Evolutionary conservation across 2,888 invertebrate genomes (phyloP).

Genomic region (Oscheius onirici): DNA sequence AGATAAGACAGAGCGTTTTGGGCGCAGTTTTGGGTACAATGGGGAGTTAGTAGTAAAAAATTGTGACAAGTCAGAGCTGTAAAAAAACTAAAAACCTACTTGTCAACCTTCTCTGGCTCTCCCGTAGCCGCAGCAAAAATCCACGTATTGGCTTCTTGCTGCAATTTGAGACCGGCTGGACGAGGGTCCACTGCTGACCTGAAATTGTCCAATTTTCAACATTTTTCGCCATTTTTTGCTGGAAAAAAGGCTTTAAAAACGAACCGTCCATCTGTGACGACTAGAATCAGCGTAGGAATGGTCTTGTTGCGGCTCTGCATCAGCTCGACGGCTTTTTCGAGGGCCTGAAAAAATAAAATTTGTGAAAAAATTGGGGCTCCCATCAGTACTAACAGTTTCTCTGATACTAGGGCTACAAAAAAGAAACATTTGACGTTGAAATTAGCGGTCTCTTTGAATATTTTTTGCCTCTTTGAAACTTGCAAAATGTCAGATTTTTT

Average conservation of each 20-base stretch:
- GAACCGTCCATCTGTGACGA: conserved; percentile 66
- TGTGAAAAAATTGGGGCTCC: conserved; percentile 1
- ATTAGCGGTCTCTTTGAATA: too few species aligned
- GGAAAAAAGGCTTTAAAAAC: neutral
- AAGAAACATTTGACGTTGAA: too few species aligned
- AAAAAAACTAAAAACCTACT: conserved; percentile 25
- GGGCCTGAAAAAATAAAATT: conserved; percentile 47
- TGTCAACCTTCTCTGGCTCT: conserved; percentile 63
- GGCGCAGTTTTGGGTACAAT: too few species aligned
- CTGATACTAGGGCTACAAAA: too few species aligned
- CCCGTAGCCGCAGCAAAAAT: conserved; percentile 69
- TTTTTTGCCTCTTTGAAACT: too few species aligned
- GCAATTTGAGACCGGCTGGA: conserved; percentile 39
- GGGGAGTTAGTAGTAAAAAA: too few species aligned
- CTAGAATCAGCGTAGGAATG: conserved; percentile 65
- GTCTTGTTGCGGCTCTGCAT: conserved; percentile 64
- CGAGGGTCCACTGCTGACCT: conserved; percentile 62
- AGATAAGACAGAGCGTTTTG: too few species aligned
- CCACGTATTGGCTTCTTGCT: conserved; percentile 58
- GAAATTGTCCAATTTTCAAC: conserved; percentile 4
- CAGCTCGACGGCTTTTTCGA: conserved; percentile 62
- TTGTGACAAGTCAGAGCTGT: too few species aligned
- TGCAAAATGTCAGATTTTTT: too few species aligned
- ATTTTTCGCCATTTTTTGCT: neutral
- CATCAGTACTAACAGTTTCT: too few species aligned